Evolutionary conservation across 1,140 invertebrate genomes (phyloP).

Genomic region (Chionoecetes opilio): DNA sequence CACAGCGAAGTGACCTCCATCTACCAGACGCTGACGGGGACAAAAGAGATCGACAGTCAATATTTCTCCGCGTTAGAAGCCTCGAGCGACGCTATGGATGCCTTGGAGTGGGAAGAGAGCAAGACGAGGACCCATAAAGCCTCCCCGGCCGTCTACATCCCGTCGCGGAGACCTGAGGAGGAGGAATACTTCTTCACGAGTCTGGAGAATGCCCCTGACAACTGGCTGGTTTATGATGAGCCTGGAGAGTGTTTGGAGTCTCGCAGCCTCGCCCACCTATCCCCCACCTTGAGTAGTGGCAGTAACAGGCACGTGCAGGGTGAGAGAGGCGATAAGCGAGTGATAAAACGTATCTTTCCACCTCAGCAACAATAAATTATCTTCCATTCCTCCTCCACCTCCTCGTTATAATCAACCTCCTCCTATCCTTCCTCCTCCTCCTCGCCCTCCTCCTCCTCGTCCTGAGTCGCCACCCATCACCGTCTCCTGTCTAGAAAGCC

Average conservation of each 20-base stretch:
- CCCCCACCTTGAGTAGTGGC: neutral
- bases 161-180: neutral
- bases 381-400: neutral
- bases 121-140: neutral
- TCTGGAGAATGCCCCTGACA: neutral
- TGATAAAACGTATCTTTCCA: neutral
- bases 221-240: slow-evolving; percentile 57
- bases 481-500: slow-evolving; percentile 52
- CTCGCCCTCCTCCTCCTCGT: neutral
- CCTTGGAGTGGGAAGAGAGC: slow-evolving; percentile 51
- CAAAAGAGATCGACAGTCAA: slow-evolving; percentile 37
- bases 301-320: neutral
- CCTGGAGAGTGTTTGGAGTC: slow-evolving; percentile 50
- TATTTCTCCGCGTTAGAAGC: slow-evolving; percentile 49
- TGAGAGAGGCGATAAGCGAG: neutral
- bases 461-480: slow-evolving; percentile 66
- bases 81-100: slow-evolving; percentile 47
- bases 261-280: neutral
- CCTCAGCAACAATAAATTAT: neutral
- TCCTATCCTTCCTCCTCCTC: slow-evolving; percentile 9
- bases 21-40: slow-evolving; percentile 43
- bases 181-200: slow-evolving; percentile 50
- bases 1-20: neutral
- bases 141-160: slow-evolving; percentile 21
- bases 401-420: neutral